Percentiles rank a stretch among this genome's conserved stretches.
Evolutionary conservation across 2,888 invertebrate genomes (phyloP).

Genomic region (Harpalus rubripes): DNA sequence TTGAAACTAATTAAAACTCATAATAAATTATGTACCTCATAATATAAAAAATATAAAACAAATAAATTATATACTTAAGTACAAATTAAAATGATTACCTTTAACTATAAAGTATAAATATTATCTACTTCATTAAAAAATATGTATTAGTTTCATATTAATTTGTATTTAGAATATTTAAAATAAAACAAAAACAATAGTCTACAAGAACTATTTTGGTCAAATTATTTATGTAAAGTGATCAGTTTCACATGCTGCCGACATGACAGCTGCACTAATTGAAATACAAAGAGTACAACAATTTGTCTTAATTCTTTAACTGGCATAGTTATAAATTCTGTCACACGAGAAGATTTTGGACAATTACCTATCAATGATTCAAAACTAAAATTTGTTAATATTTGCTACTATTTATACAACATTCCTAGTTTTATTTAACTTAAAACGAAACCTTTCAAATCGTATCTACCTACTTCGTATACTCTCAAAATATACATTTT

Average conservation of each 20-base stretch:
- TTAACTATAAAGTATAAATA: background rate
- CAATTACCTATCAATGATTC: slow-evolving; percentile 24
- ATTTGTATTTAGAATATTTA: slow-evolving; percentile 44
- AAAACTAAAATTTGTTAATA: background rate
- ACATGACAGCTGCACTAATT: slow-evolving; percentile 47
- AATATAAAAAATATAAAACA: slow-evolving; percentile 11
- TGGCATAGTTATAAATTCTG: slow-evolving; percentile 30
- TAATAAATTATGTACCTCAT: background rate
- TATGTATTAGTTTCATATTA: slow-evolving; percentile 57
- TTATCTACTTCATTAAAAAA: slow-evolving; percentile 56
- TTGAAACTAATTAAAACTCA: background rate
- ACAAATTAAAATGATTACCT: slow-evolving; percentile 19
- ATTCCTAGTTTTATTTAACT: no score
- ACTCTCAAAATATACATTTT: no score
- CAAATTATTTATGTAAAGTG: slow-evolving; percentile 55
- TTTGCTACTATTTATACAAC: no score
- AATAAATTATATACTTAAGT: slow-evolving; percentile 38
- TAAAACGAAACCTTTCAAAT: no score
- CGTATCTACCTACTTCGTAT: no score
- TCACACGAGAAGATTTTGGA: slow-evolving; percentile 13
- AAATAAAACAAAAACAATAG: slow-evolving; percentile 43
- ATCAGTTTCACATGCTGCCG: slow-evolving; percentile 45
- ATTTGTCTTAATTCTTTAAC: slow-evolving; percentile 48
- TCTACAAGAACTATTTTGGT: slow-evolving; percentile 53
- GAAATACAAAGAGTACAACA: slow-evolving; percentile 46